phyloP scores from a whole-genome alignment of 1,140 invertebrate genomes.

The Drosophila rufa region DNA sequence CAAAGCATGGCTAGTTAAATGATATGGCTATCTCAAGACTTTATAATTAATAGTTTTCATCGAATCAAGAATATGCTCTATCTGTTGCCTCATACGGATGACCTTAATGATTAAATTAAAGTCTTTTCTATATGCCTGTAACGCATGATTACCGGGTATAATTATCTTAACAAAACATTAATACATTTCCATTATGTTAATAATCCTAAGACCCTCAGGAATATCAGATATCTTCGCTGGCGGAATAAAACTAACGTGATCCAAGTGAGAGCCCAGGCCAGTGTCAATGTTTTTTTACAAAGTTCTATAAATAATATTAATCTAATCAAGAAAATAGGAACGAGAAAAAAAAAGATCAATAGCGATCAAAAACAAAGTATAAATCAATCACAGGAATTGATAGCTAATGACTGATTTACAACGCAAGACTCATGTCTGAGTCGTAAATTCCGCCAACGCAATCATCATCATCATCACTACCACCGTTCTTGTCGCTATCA shows the following conservation, averaged over 20 bases:
- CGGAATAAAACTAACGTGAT: conserved; percentile 48
- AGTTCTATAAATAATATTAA: conserved; percentile 63
- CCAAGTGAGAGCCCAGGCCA: conserved; percentile 27
- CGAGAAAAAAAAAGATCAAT: conserved; percentile 56
- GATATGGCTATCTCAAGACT: too few relatives aligned
- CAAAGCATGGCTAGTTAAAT: too few relatives aligned
- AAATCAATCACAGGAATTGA: conserved; percentile 73
- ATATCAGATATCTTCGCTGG: conserved; percentile 6
- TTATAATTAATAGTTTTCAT: too few relatives aligned
- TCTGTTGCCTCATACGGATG: too few relatives aligned
- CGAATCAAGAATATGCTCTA: too few relatives aligned
- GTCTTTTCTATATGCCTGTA: too few relatives aligned
- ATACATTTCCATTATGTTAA: neutral
- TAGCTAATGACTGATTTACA: conserved; percentile 74
- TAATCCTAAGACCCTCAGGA: neutral
- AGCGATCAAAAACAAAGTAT: conserved; percentile 57
- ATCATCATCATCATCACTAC: conserved; percentile 24
- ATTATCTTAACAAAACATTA: too few relatives aligned
- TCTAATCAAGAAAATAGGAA: conserved; percentile 58
- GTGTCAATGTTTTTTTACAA: conserved; percentile 21
- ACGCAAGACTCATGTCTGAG: conserved; percentile 23
- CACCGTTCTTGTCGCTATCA: conserved; percentile 10
- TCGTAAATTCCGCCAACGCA: conserved; percentile 33
- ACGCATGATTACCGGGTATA: too few relatives aligned
- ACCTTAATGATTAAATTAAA: too few relatives aligned